Conservation (phyloP, 2,888 invertebrate species). For the Autographa pulchrina region DNA sequence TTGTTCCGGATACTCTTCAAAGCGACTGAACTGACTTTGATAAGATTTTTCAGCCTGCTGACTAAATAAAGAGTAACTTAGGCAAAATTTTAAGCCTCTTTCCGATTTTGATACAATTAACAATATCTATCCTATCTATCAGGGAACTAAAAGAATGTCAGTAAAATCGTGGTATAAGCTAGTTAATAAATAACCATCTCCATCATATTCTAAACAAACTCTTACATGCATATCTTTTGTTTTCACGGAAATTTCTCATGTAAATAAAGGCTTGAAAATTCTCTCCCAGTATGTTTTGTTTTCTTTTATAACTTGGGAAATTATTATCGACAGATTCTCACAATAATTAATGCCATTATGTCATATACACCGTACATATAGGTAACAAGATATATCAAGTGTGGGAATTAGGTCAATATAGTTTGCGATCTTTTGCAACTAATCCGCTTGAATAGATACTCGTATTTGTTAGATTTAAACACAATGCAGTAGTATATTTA, state of each 20-base stretch:
- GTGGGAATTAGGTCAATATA: conserved; percentile 41
- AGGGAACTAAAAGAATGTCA: too few species aligned
- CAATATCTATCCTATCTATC: too few species aligned
- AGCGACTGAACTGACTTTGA: too few species aligned
- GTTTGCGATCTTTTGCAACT: conserved; percentile 17
- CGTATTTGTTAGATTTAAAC: not conserved
- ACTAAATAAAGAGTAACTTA: too few species aligned
- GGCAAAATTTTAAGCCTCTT: too few species aligned
- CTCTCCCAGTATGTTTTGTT: not conserved
- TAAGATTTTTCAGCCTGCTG: too few species aligned
- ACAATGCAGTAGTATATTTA: not conserved
- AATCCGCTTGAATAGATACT: conserved; percentile 8
- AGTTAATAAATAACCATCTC: too few species aligned
- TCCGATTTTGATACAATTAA: too few species aligned
- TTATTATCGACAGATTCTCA: conserved; percentile 27
- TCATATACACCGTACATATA: conserved; percentile 28
- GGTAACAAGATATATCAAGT: conserved; percentile 30
- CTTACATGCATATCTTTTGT: too few species aligned
- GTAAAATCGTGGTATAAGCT: too few species aligned
- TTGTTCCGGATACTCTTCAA: too few species aligned
- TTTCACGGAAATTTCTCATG: not conserved
- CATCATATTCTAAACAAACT: too few species aligned
- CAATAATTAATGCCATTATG: conserved; percentile 38
- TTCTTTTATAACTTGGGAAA: conserved; percentile 1
- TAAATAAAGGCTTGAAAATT: not conserved